Evolutionary conservation across 2,113 vertebrate species (phyloP).

Genomic region (Diphyllodes magnificus): DNA sequence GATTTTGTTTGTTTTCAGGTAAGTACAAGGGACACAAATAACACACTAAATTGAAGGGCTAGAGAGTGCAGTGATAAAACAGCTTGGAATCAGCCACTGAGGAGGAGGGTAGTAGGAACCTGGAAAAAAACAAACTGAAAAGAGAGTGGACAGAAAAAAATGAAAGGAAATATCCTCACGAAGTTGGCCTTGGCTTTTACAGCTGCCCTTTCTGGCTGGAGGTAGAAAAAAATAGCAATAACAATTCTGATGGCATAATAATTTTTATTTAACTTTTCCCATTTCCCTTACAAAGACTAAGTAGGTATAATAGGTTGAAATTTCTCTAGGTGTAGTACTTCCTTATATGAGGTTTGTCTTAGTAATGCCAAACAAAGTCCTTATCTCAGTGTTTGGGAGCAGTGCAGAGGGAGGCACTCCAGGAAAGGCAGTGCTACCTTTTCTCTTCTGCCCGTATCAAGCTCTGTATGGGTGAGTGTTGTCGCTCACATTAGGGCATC

Average conservation of each 20-base stretch:
- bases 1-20: background rate
- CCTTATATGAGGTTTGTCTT: background rate
- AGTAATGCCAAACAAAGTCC: background rate
- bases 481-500: background rate
- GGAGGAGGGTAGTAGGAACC: background rate
- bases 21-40: background rate
- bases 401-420: background rate
- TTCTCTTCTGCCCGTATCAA: background rate
- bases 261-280: background rate
- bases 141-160: background rate
- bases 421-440: background rate
- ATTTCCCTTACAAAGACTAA: background rate
- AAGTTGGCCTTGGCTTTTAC: background rate
- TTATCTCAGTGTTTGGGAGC: background rate
- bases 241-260: background rate
- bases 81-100: background rate
- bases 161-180: background rate
- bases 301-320: background rate
- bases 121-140: background rate
- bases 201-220: background rate
- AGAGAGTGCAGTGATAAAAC: background rate
- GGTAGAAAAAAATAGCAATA: background rate
- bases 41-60: background rate
- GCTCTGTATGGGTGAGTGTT: background rate
- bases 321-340: background rate